Evolutionary conservation across 2,888 invertebrate species (phyloP), one percentile per base, ranked within the genome.

Genomic region (Brachyptera risi): DNA sequence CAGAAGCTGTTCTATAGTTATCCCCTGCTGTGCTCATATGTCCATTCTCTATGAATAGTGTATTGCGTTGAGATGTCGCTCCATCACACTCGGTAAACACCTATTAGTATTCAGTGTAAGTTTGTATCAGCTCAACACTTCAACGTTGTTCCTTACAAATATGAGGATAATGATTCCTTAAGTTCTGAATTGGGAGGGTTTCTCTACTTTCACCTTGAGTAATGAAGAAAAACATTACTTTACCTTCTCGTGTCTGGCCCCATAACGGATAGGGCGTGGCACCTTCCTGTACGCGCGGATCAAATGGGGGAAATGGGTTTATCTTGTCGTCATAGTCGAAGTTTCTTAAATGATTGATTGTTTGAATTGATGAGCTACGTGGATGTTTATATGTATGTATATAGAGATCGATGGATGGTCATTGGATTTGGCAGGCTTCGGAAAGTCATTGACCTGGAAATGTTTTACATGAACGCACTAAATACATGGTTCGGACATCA

Each of bases 261-360:
- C 54, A 23, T 50, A 54, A 37, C 54, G 54, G 54, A 54, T 37
- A 54, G 54, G 54, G 54, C 54, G 54, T 54, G 54, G 54, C 19
- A 54, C 35, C 23, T 47, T 50, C n/a, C 54, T n/a, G n/a, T n/a
- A n/a, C n/a, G 13, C 37, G 37, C 19, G 23, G 54, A 35, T 35
- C 54, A 54, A 54, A 54, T 37, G 37, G 24, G 44, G 54, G 35
- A 54, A 54, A 35, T 54, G 50, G 50, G 37, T 37, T 37, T 54
- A 54, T 54, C 54, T 54, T 37, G 50, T 23, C 50, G n/a, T 27
- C n/a, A 51, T 17, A 15, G 17, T 27, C 54, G 11, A 54, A 47
- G 21, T 35, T 37, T 51, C 17, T 19, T 21, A 37, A 31, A 54
- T 54, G 54, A 54, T 54, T 54, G 54, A 54, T 54, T 54, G 54